Percentiles rank a stretch among this genome's conserved stretches.
These are phyloP conservation scores for Lamellibrachia luymesi DNA, from an alignment of 1,140 invertebrate genomes.

Conservation along the genomic window DNA sequence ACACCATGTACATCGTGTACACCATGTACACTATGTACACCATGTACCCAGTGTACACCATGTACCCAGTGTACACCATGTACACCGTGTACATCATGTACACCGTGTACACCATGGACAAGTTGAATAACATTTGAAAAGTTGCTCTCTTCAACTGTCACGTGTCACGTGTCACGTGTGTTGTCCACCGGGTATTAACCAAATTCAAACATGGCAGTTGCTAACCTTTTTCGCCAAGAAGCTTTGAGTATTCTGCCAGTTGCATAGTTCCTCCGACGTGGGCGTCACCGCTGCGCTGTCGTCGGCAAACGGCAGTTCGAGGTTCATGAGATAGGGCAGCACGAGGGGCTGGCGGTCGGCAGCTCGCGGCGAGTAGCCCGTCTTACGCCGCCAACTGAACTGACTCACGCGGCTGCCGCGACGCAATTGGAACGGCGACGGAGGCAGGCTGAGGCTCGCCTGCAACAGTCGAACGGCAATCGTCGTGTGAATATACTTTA, in stretches of 20 bases:
- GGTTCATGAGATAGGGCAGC: constrained; percentile 89
- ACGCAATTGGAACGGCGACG: constrained; percentile 90
- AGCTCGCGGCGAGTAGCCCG: constrained; percentile 37
- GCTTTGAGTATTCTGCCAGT: constrained; percentile 35
- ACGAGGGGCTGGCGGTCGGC: constrained; percentile 89
- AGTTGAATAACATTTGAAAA: not conserved
- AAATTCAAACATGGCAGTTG: not conserved
- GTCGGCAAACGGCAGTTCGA: constrained; percentile 94
- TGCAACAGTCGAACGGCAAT: constrained; percentile 58
- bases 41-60: too few relatives aligned
- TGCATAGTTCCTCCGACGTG: constrained; percentile 83
- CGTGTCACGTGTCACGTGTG: too few relatives aligned
- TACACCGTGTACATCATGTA: not conserved
- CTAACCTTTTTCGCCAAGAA: constrained; percentile 10
- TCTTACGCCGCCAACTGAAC: constrained; percentile 78
- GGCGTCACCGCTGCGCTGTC: constrained; percentile 96
- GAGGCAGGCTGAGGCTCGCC: constrained; percentile 93
- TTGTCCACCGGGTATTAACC: too few relatives aligned
- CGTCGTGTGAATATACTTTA: not conserved
- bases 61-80: too few relatives aligned
- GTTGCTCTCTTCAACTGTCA: not conserved
- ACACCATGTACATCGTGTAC: not conserved
- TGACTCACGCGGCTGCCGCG: constrained; percentile 83
- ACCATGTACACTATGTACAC: too few relatives aligned
- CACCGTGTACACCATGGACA: not conserved